Percentiles rank a stretch among this genome's conserved stretches.
phyloP scores from a whole-genome alignment of 2,888 invertebrate species.

The Apoda limacodes region DNA sequence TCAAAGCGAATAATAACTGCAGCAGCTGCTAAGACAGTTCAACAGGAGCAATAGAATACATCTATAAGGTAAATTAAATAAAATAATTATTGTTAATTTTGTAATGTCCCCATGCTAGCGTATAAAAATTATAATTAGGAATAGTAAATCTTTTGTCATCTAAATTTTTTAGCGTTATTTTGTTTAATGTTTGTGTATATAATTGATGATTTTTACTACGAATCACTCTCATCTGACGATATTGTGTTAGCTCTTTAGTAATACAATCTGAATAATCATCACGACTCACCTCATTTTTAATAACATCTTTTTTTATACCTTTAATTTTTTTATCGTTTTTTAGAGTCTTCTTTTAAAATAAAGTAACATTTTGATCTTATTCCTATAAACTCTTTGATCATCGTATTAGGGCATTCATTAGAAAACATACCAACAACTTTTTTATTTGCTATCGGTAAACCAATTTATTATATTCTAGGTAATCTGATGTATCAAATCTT shows the following conservation, averaged over 20 bases:
- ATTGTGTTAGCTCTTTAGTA: background rate
- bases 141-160: conserved; percentile 1
- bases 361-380: conserved; percentile 2
- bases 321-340: background rate
- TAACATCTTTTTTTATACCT: background rate
- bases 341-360: too few species aligned
- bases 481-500: too few species aligned
- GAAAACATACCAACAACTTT: too few species aligned
- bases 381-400: too few species aligned
- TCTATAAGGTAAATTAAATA: background rate
- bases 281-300: background rate
- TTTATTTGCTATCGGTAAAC: too few species aligned
- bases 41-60: background rate
- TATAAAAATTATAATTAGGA: background rate
- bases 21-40: too few species aligned
- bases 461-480: too few species aligned
- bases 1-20: too few species aligned
- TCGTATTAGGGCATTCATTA: too few species aligned
- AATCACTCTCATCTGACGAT: background rate
- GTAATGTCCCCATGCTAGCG: conserved; percentile 1
- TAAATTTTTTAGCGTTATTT: background rate
- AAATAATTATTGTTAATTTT: background rate
- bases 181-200: background rate
- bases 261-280: background rate
- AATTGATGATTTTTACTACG: too few species aligned